Evolutionary conservation across 2,797 vertebrate species (phyloP), one percentile per base, ranked within the genome.

Genomic region (Alcedo atthis): DNA sequence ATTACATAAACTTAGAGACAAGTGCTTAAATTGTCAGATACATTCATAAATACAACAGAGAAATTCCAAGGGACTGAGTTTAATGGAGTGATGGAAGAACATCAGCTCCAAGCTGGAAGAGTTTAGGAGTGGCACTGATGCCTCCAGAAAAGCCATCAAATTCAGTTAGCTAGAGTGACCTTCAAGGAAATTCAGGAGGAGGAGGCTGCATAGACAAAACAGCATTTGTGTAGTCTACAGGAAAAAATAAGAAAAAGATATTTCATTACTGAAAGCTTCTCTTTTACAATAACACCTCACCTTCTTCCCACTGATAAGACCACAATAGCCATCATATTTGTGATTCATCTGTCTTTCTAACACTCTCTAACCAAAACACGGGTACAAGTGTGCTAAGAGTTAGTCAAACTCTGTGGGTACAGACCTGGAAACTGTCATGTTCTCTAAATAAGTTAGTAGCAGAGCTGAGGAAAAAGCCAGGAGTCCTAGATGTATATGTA

Each of bases 151-250:
- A 87, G 45, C 43, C 30, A 62, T 78, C 45, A 79, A 84, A 70
- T 82, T 86, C 51, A 55, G 40, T 85, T 82, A 59, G 66, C 8
- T 35, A 45, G 42, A 82, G 25, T 42, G 62, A 82, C 30, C 69
- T 93, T 88, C 71, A 70, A 71, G 64, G 42, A 80, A 88, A 87
- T 91, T 85, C 66, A 58, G 79, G 37, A 62, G 78, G 42, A 90
- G 74, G 45, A 35, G 49, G 42, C 61, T 70, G 64, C 54, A 51
- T 26, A 82, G 32, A 40, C 78, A 80, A 82, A 30, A 40, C 78
- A 78, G 46, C 0, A 1, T 51, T 89, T 80, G 58, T 51, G 33
- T 48, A 55, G 46, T 58, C 54, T 80, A 46, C 19, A 68, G 32
- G 20, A 45, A 68, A 86, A 77, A 80, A 24, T 15, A 74, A 14